These are phyloP conservation scores for Dryomyza anilis DNA, from an alignment of 2,888 invertebrate genomes.

Conservation along the genomic window DNA sequence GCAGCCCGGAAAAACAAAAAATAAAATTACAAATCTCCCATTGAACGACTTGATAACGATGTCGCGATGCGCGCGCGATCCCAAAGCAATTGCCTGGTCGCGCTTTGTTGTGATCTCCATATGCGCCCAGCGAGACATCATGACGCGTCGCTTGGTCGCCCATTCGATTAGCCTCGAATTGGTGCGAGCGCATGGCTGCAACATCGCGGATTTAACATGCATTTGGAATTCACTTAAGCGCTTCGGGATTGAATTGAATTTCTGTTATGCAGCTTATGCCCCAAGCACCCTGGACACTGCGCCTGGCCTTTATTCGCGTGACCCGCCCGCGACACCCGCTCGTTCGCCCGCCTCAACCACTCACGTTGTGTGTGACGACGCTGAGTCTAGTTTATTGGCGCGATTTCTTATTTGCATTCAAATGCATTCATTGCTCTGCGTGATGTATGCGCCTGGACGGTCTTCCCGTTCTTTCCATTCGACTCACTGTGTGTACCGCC, in stretches of 20 bases:
- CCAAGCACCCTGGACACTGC: neutral
- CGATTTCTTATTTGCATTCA: slow-evolving; percentile 57
- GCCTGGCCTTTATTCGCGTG: no score
- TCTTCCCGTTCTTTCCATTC: neutral
- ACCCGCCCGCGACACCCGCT: no score
- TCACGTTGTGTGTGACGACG: no score
- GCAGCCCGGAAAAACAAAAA: no score
- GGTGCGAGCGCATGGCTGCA: slow-evolving; percentile 7
- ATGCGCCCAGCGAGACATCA: slow-evolving; percentile 55
- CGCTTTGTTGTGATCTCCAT: neutral
- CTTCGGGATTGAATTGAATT: slow-evolving; percentile 15
- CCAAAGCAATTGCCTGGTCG: neutral
- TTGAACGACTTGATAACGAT: slow-evolving; percentile 1
- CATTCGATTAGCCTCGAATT: neutral
- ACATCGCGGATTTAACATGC: slow-evolving; percentile 11
- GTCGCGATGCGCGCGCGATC: neutral
- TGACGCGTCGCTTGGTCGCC: no score
- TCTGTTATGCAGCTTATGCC: neutral
- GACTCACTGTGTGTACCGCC: neutral
- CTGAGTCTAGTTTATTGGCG: slow-evolving; percentile 57
- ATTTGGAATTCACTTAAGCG: slow-evolving; percentile 27
- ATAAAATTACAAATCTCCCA: neutral
- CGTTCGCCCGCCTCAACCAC: no score
- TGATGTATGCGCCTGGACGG: slow-evolving; percentile 48
- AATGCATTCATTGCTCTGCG: slow-evolving; percentile 39